These are phyloP conservation scores for Acromyrmex echinatior DNA, from an alignment of 1,140 invertebrate genomes.

Conservation along the genomic window DNA sequence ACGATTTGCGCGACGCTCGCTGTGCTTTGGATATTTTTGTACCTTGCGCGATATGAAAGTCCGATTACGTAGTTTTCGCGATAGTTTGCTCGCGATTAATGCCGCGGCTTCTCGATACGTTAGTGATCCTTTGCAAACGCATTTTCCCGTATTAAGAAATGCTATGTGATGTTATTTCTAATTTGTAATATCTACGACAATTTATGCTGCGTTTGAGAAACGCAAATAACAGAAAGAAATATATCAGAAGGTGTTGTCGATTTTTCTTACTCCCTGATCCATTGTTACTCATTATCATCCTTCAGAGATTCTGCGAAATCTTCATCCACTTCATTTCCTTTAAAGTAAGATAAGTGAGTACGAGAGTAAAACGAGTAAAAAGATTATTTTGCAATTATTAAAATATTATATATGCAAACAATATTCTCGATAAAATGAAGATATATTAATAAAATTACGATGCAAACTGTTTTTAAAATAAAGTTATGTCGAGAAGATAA, in stretches of 20 bases:
- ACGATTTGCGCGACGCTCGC: slow-evolving; percentile 45
- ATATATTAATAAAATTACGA: neutral
- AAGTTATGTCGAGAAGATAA: neutral
- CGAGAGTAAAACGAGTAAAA: neutral
- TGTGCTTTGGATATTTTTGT: slow-evolving; percentile 64
- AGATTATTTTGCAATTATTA: neutral
- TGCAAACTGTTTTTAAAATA: neutral
- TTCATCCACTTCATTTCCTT: neutral
- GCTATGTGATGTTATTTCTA: slow-evolving; percentile 78
- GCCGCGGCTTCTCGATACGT: slow-evolving; percentile 44
- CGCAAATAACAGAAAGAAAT: slow-evolving; percentile 69
- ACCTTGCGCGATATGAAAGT: slow-evolving; percentile 59
- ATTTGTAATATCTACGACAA: slow-evolving; percentile 77
- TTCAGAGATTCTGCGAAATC: neutral
- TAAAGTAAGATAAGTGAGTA: neutral
- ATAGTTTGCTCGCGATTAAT: slow-evolving; percentile 53
- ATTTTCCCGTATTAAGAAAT: slow-evolving; percentile 48
- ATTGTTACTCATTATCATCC: neutral
- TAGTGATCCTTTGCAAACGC: slow-evolving; percentile 40
- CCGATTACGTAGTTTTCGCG: slow-evolving; percentile 56
- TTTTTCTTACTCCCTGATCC: neutral
- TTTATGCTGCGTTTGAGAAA: slow-evolving; percentile 59
- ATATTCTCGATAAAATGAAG: neutral
- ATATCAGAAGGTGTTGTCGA: slow-evolving; percentile 54
- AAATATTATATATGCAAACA: neutral